phyloP scores from a whole-genome alignment of 2,888 invertebrate genomes.

The Sminthurinus aureus region DNA sequence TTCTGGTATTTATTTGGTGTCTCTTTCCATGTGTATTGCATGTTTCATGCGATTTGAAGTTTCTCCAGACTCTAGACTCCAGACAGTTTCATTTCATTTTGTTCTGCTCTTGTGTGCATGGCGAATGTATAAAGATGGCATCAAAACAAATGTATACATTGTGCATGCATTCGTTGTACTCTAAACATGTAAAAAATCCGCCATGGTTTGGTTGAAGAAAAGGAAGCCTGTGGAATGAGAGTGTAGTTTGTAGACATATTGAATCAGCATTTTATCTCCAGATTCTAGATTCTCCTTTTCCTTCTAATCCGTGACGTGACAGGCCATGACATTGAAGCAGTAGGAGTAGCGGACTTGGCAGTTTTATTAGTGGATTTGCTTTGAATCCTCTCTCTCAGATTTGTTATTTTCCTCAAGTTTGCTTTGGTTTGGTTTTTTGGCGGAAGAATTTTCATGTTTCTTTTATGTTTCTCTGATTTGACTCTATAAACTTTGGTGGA shows the following conservation, averaged over 20 bases:
- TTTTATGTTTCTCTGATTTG: neutral
- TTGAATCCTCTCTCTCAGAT: neutral
- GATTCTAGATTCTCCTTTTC: neutral
- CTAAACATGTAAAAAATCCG: neutral
- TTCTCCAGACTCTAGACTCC: no score
- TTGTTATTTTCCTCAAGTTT: neutral
- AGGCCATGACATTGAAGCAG: neutral
- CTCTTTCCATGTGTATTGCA: no score
- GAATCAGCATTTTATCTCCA: neutral
- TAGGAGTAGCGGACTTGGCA: neutral
- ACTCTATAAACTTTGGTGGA: neutral
- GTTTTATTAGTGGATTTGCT: slow-evolving; percentile 4
- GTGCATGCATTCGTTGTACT: neutral
- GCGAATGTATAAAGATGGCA: neutral
- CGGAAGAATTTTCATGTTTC: no score
- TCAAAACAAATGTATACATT: neutral
- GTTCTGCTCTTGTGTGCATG: no score
- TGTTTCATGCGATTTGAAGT: no score
- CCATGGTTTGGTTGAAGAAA: neutral
- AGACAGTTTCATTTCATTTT: no score
- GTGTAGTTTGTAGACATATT: neutral
- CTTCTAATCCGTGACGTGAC: neutral
- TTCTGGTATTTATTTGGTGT: no score
- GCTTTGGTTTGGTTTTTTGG: no score
- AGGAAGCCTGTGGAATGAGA: neutral